A percentile compares a stretch with the other conserved stretches of the same genome.
Evolutionary conservation across 2,113 vertebrate genomes (phyloP).

Genomic region (Otus sunia): DNA sequence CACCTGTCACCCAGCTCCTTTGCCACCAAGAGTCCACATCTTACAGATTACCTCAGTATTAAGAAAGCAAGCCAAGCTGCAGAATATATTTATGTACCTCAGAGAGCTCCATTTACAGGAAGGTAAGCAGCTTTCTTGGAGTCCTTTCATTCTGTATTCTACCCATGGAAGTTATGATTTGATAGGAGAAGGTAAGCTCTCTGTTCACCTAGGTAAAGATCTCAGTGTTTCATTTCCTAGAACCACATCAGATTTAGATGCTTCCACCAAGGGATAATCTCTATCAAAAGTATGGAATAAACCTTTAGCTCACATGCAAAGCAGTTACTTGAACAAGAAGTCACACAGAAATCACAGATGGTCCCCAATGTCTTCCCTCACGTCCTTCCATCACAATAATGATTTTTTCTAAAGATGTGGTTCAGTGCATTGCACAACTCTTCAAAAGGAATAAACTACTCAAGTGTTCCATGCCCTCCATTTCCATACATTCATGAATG

Average conservation of each 20-base stretch:
- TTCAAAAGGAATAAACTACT: not conserved
- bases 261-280: not conserved
- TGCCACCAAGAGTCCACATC: not conserved
- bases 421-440: not conserved
- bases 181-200: not conserved
- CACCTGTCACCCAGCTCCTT: not conserved
- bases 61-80: not conserved
- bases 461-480: not conserved
- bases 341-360: not conserved
- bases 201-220: not conserved
- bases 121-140: not conserved
- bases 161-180: not conserved
- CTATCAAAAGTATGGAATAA: slow-evolving; percentile 11
- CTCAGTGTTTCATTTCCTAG: not conserved
- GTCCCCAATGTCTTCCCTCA: not conserved
- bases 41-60: not conserved
- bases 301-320: not conserved
- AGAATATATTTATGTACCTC: not conserved
- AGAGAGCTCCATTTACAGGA: not conserved
- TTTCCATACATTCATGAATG: not conserved
- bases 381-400: not conserved
- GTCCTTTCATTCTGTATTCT: slow-evolving; percentile 3
- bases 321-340: not conserved
- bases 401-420: not conserved
- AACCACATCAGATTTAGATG: not conserved